Evolutionary conservation across 2,888 invertebrate species (phyloP).

Genomic region (Aproaerema taeniolella): DNA sequence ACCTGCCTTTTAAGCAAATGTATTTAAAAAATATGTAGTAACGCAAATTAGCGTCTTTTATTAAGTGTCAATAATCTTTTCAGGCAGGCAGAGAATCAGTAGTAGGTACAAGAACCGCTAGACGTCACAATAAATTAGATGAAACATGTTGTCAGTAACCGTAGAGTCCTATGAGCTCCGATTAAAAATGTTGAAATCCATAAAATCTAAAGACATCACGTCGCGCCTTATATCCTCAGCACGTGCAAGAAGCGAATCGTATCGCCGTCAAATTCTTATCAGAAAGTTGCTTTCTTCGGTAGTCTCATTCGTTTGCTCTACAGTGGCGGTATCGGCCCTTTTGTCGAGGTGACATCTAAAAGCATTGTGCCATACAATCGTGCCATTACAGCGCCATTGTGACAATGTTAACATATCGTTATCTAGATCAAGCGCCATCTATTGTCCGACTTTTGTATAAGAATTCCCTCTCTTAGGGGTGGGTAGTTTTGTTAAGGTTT

Average conservation of each 20-base stretch:
- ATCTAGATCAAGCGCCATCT: constrained; percentile 76
- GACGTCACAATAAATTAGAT: too few species aligned
- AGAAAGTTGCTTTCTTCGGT: constrained; percentile 14
- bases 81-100: too few species aligned
- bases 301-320: constrained; percentile 60
- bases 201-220: too few species aligned
- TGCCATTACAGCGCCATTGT: constrained; percentile 73
- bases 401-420: constrained; percentile 76
- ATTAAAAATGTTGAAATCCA: too few species aligned
- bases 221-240: background rate
- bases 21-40: too few species aligned
- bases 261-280: background rate
- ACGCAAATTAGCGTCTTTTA: too few species aligned
- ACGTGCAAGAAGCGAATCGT: background rate
- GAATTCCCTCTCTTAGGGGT: constrained; percentile 45
- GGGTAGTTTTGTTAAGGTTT: constrained; percentile 41
- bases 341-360: constrained; percentile 70
- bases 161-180: too few species aligned
- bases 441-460: constrained; percentile 69
- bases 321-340: constrained; percentile 59
- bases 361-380: constrained; percentile 74
- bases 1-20: too few species aligned
- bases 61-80: too few species aligned
- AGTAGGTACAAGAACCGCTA: too few species aligned
- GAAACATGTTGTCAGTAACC: too few species aligned